Evolutionary conservation across 1,140 invertebrate species (phyloP), one percentile per base, ranked within the genome.

Genomic region (Drosophila lini): DNA sequence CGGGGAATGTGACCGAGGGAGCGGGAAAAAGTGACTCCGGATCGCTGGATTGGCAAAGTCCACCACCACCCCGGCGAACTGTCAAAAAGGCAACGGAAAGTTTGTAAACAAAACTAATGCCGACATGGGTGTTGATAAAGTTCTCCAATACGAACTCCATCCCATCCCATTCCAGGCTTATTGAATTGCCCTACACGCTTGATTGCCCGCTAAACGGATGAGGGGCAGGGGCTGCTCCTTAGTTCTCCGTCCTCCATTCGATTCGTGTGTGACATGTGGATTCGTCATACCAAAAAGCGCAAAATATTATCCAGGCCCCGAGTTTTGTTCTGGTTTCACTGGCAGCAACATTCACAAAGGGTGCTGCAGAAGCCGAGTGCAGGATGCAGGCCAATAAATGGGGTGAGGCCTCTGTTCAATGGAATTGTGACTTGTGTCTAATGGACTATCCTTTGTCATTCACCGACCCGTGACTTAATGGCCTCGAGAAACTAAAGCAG

Each of bases 111-210:
- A 86, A 91, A 91, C 90, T 88, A 91, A 91, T 91, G 83, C 90
- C 90, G 82, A 91, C 90, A 91, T 91, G 90, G 90, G 90, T 91
- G 90, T 91, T 91, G 90, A 91, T 91, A 91, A 91, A 91, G 79
- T 91, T 89, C 84, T 88, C 76, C 82, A 81, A 78, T 19, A 13
- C 15, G 19, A 69, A 67, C 62, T 69, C 78, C 58, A 31, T 34
- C 22, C 44, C 22, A 15, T 28, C 25, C 42, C 47, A 50, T 47
- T 36, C n/a, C 48, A 53, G 47, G 71, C 75, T 81, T 91, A 91
- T 91, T 91, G 90, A 91, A 91, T 88, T 82, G 84, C 79, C 82
- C 85, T 83, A 91, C 90, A 91, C 81, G 90, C 90, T 91, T 90
- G 90, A 91, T 91, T 91, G 90, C 90, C 80, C 86, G 80, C 78